A percentile compares a stretch with the other conserved stretches of the same genome.
Conservation (phyloP, 2,113 vertebrate species). For the Oxyura jamaicensis region DNA sequence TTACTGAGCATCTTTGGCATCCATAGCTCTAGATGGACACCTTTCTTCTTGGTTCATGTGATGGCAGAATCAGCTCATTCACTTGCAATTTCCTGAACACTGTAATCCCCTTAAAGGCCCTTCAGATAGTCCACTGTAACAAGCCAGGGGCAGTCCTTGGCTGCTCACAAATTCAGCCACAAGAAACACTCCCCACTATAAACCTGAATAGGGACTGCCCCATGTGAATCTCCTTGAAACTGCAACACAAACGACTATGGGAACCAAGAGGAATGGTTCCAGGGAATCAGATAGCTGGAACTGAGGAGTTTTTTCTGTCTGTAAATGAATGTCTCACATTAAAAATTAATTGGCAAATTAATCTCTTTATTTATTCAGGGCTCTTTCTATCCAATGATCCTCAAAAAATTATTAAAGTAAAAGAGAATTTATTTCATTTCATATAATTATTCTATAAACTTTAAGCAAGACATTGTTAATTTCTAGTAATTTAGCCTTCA, state of each 20-base stretch:
- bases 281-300: neutral
- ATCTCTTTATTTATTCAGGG: neutral
- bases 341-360: slow-evolving; percentile 3
- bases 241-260: accelerated
- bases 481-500: neutral
- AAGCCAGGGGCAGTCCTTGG: neutral
- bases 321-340: neutral
- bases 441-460: neutral
- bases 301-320: neutral
- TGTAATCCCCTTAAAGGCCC: neutral
- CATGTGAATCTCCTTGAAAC: neutral
- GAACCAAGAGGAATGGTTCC: neutral
- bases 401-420: neutral
- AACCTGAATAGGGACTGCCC: neutral
- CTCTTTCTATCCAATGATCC: neutral
- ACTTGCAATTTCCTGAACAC: neutral
- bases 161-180: neutral
- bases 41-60: neutral
- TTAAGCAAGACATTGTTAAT: neutral
- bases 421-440: neutral
- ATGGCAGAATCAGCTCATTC: neutral
- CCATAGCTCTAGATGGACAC: neutral
- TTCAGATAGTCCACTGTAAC: neutral
- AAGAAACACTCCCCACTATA: neutral
- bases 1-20: neutral